A percentile compares a stretch with the other conserved stretches of the same genome.
These are phyloP conservation scores for Lophius americanus DNA, from an alignment of 2,797 vertebrate species.

Conservation along the genomic window DNA sequence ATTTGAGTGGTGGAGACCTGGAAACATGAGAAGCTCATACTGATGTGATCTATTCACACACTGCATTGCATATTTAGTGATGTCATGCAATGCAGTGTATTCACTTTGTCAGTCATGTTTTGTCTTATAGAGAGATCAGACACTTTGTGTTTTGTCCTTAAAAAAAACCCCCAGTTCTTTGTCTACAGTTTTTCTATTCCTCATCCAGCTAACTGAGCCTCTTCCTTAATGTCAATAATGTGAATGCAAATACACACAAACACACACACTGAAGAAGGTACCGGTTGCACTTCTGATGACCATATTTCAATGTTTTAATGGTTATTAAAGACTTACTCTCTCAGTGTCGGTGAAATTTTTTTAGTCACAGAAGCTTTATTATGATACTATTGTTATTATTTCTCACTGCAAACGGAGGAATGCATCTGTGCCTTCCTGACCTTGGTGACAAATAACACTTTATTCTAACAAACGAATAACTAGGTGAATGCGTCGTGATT, in stretches of 20 bases:
- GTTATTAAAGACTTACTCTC: not conserved
- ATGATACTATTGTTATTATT: not conserved
- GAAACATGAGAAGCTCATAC: conserved; percentile 27
- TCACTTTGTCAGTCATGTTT: conserved; percentile 16
- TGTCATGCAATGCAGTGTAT: not conserved
- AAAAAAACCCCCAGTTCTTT: conserved; percentile 14
- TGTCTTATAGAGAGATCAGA: conserved; percentile 16
- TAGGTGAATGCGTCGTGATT: not conserved
- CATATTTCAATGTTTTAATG: not conserved
- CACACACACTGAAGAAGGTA: not conserved
- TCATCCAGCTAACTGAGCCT: conserved; percentile 43
- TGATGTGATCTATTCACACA: conserved; percentile 16
- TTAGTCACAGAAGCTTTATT: not conserved
- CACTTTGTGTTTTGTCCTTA: conserved; percentile 41
- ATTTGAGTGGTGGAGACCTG: conserved; percentile 60
- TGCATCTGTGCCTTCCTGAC: not conserved
- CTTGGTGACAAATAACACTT: conserved; percentile 7
- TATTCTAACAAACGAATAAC: not conserved
- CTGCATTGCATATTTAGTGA: conserved; percentile 17
- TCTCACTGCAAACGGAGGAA: not conserved
- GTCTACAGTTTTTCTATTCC: conserved; percentile 41
- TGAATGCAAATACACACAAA: conserved; percentile 19
- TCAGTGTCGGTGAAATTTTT: not conserved
- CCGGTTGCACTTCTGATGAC: not conserved
- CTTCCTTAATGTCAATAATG: conserved; percentile 23